Evolutionary conservation across 2,113 vertebrate genomes (phyloP).

Genomic region (Nymphicus hollandicus): DNA sequence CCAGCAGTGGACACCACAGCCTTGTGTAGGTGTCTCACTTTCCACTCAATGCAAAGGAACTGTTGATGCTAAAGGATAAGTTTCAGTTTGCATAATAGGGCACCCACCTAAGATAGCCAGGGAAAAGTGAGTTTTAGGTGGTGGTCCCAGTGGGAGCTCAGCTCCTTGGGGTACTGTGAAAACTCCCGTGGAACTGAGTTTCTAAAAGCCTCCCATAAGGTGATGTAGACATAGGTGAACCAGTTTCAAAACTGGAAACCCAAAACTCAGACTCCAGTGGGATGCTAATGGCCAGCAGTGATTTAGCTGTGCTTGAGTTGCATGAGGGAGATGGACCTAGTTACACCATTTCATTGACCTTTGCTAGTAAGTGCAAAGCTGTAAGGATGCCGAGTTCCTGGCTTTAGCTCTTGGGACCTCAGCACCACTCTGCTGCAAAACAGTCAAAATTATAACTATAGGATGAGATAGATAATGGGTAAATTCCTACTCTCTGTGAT

Average conservation of each 20-base stretch:
- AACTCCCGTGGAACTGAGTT: background rate
- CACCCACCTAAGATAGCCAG: background rate
- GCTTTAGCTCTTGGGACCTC: background rate
- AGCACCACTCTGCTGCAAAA: background rate
- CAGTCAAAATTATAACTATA: fast-evolving
- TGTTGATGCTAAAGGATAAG: background rate
- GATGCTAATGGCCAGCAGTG: background rate
- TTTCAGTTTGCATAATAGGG: background rate
- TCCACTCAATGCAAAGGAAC: background rate
- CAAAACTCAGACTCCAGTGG: background rate
- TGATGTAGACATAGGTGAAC: background rate
- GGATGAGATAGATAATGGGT: fast-evolving
- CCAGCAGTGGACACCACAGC: background rate
- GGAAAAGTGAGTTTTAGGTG: background rate
- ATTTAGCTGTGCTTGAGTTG: fast-evolving
- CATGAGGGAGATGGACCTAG: background rate
- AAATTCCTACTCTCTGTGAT: background rate
- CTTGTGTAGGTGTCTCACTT: background rate
- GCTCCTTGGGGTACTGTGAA: background rate
- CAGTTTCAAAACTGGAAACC: background rate
- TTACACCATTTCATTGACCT: background rate
- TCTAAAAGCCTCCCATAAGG: background rate
- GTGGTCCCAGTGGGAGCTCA: background rate
- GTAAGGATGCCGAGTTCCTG: background rate
- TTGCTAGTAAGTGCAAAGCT: background rate